Percentiles rank a stretch among this genome's conserved stretches.
These are phyloP conservation scores for Saccopteryx bilineata DNA, from an alignment of 2,113 vertebrate genomes.

Conservation along the genomic window DNA sequence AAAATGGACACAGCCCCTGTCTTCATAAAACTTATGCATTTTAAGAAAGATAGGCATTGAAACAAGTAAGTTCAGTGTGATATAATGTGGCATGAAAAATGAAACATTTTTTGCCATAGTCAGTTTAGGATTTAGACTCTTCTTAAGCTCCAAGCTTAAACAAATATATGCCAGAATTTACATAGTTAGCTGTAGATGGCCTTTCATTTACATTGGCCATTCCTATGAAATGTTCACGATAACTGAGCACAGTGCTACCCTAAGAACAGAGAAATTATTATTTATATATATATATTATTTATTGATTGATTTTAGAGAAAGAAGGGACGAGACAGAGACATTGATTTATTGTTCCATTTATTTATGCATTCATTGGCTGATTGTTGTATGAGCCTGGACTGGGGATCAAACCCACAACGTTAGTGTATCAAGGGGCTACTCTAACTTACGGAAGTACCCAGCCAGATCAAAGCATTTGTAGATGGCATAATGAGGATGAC, in stretches of 20 bases:
- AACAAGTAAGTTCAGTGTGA: not conserved
- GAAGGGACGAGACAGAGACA: too few species aligned
- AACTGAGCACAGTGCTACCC: not conserved
- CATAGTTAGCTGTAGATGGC: not conserved
- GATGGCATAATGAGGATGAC: not conserved
- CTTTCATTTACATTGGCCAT: not conserved
- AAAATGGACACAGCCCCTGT: not conserved
- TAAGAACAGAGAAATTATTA: not conserved
- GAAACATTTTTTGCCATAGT: not conserved
- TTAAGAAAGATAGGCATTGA: not conserved
- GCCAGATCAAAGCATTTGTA: not conserved
- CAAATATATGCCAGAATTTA: slow-evolving; percentile 12
- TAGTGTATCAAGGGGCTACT: too few species aligned
- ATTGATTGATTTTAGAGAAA: too few species aligned
- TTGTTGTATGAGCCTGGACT: too few species aligned
- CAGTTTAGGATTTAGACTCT: not conserved
- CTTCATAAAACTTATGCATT: not conserved
- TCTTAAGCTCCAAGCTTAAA: not conserved
- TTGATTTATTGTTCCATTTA: too few species aligned
- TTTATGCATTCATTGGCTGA: too few species aligned
- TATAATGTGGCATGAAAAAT: not conserved
- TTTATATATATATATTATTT: too few species aligned
- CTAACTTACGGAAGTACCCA: too few species aligned
- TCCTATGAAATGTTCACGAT: not conserved
- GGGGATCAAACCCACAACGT: too few species aligned